These are phyloP conservation scores for Nanorana parkeri DNA, from an alignment of 2,113 vertebrate species.

Conservation along the genomic window DNA sequence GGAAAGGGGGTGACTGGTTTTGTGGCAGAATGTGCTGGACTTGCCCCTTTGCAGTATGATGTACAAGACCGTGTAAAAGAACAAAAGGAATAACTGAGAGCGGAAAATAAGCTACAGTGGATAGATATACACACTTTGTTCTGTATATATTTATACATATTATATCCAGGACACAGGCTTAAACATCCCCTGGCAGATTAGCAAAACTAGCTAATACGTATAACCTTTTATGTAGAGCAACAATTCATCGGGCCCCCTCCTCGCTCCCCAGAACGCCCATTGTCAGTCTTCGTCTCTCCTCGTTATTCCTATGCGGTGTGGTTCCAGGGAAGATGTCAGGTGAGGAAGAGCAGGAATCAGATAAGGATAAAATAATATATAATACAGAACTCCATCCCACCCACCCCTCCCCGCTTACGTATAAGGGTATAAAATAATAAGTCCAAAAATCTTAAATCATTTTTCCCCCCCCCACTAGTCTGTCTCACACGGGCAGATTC, in stretches of 20 bases:
- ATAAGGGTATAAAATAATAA: slow-evolving; percentile 58
- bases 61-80: neutral
- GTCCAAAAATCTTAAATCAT: slow-evolving; percentile 31
- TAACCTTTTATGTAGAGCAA: slow-evolving; percentile 42
- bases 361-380: slow-evolving; percentile 61
- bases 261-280: neutral
- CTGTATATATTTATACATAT: slow-evolving; percentile 56
- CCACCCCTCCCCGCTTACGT: slow-evolving; percentile 49
- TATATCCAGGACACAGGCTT: slow-evolving; percentile 44
- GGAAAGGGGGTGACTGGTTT: too few relatives aligned
- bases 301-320: slow-evolving; percentile 49
- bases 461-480: neutral
- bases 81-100: neutral
- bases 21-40: neutral
- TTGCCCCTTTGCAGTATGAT: neutral
- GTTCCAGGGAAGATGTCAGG: slow-evolving; percentile 58
- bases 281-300: slow-evolving; percentile 11
- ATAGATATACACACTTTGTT: slow-evolving; percentile 55
- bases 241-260: slow-evolving; percentile 1
- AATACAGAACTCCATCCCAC: slow-evolving; percentile 61
- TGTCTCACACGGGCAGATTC: neutral
- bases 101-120: slow-evolving; percentile 34
- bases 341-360: slow-evolving; percentile 60
- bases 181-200: slow-evolving; percentile 25
- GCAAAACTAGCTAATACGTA: slow-evolving; percentile 45